Evolutionary conservation across 2,888 invertebrate genomes (phyloP).

Genomic region (Dolichomitus sp.): DNA sequence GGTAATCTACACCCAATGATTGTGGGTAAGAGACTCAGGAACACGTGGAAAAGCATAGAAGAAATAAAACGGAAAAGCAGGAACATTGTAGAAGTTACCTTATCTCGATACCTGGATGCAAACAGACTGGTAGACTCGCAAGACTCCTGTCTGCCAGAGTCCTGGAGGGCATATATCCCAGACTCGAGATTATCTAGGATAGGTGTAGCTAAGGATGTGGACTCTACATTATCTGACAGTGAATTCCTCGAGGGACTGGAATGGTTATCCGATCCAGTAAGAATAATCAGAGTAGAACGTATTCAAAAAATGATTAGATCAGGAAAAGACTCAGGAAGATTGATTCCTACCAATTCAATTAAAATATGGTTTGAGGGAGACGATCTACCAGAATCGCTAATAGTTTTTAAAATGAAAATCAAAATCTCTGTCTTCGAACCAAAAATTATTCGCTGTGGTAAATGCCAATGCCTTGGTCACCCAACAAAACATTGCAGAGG

Average conservation of each 20-base stretch:
- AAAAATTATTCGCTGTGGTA: too few species aligned
- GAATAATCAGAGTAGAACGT: not conserved
- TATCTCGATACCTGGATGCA: not conserved
- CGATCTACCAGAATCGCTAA: too few species aligned
- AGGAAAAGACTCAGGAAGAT: not conserved
- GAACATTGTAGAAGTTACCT: conserved; percentile 10
- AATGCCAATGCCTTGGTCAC: too few species aligned
- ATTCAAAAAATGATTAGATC: not conserved
- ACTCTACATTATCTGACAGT: not conserved
- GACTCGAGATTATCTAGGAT: conserved; percentile 1
- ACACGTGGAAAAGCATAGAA: not conserved
- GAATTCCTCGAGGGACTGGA: conserved; percentile 15
- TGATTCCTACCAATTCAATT: not conserved
- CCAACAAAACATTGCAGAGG: too few species aligned
- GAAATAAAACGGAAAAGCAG: conserved; percentile 15
- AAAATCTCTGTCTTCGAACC: too few species aligned
- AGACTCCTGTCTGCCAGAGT: not conserved
- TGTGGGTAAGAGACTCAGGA: not conserved
- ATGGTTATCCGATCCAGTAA: not conserved
- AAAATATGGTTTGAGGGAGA: conserved; percentile 3
- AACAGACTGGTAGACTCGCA: conserved; percentile 7
- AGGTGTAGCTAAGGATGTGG: conserved; percentile 5
- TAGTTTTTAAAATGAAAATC: too few species aligned
- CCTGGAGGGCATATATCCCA: conserved; percentile 31
- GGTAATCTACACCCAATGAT: not conserved